Percentiles rank a stretch among this genome's conserved stretches.
These are phyloP conservation scores for Doryteuthis pealeii DNA, from an alignment of 1,140 invertebrate genomes.

Conservation along the genomic window DNA sequence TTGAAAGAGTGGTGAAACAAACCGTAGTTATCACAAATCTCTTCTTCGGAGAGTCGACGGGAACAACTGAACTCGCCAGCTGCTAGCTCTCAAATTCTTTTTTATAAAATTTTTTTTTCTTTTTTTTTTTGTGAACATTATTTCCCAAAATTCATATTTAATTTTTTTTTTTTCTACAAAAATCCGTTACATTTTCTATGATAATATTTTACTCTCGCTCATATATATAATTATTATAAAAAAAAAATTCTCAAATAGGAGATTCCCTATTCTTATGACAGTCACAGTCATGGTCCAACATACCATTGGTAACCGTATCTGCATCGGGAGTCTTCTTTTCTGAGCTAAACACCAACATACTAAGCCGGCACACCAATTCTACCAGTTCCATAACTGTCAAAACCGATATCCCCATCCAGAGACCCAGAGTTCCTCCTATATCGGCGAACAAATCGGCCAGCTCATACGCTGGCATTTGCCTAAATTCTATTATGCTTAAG, in stretches of 20 bases:
- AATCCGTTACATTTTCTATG: too few species aligned
- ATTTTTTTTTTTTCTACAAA: too few species aligned
- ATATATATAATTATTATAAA: too few species aligned
- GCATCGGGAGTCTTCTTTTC: constrained; percentile 36
- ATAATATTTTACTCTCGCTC: too few species aligned
- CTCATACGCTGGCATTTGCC: constrained; percentile 51
- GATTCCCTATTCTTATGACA: constrained; percentile 16
- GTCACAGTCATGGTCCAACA: constrained; percentile 21
- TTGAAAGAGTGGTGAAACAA: too few species aligned
- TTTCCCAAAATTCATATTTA: too few species aligned
- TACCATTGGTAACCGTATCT: constrained; percentile 24
- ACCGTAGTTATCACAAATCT: too few species aligned
- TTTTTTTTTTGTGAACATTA: too few species aligned
- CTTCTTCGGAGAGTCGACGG: too few species aligned
- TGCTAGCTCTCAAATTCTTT: too few species aligned
- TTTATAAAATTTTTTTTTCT: too few species aligned
- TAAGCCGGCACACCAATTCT: constrained; percentile 46
- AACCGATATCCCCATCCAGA: constrained; percentile 57
- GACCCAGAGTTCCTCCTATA: constrained; percentile 52
- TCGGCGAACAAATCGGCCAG: constrained; percentile 53
- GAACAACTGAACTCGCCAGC: too few species aligned
- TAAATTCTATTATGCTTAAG: constrained; percentile 51
- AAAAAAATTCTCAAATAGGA: constrained; percentile 17
- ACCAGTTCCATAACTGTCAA: constrained; percentile 54
- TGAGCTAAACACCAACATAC: constrained; percentile 46